Evolutionary conservation across 2,888 invertebrate genomes (phyloP), one percentile per base, ranked within the genome.

Genomic region (Mythimna albipuncta): DNA sequence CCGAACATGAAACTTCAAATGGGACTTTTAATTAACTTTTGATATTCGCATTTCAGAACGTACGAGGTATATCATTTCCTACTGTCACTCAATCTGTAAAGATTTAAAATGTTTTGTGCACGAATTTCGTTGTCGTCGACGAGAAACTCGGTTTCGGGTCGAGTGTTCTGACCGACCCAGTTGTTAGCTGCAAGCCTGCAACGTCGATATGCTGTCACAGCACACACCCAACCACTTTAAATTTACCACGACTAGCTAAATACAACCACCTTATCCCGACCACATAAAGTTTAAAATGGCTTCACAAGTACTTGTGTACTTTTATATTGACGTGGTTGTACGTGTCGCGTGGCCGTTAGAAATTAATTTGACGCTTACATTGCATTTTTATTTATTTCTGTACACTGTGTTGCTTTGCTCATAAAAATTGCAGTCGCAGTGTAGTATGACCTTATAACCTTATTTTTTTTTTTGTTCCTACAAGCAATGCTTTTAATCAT

Each of bases 161-260:
- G 93, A 94, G 94, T 91, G 90, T 86, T 85, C 84, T 87, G 89
- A 90, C 91, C 94, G 94, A 94, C 94, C 94, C 88, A 94, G 92
- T 93, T 93, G 90, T 87, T 73, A 87, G 87, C 87, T 85, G 88
- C 75, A 79, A 83, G 67, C 70, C 83, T 81, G 80, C 89, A 86
- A 89, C 88, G 91, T 93, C 93, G 91, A 93, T 92, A 91, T 89
- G 89, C 90, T 91, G 91, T 90, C 89, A 89, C 90, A 89, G 89
- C 90, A 88, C 85, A 84, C 81, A 85, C 69, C 59, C 79, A 50
- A 75, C 77, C 79, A 82, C 80, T 84, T 82, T 82, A 84, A 83
- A 77, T 86, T 82, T 77, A 82, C 80, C 85, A 79, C 80, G 84
- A 79, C 84, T 79, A 67, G 75, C 68, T 72, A 75, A 77, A 73